Conservation (phyloP, 2,888 invertebrate species). For the Leucophenga maculata region DNA sequence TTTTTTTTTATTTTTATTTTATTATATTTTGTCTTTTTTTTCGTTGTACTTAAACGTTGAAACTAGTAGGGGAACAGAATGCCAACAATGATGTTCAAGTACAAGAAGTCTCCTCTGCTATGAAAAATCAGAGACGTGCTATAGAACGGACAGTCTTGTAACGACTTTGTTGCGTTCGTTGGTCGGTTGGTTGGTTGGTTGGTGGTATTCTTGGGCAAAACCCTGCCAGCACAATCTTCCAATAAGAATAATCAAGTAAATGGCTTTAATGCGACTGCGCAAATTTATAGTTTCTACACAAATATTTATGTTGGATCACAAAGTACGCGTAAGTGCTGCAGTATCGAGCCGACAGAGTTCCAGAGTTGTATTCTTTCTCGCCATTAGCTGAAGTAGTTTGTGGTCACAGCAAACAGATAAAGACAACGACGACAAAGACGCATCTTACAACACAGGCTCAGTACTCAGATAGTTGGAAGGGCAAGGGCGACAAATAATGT, state of each 20-base stretch:
- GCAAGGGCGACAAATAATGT: too few species aligned
- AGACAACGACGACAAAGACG: not conserved
- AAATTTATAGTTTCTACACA: conserved; percentile 33
- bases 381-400: not conserved
- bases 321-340: conserved; percentile 1
- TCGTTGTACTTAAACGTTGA: not conserved
- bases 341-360: too few species aligned
- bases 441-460: too few species aligned
- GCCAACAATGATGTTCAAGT: not conserved
- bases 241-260: conserved; percentile 14
- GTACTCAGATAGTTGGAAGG: too few species aligned
- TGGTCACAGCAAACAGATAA: not conserved
- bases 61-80: not conserved
- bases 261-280: conserved; percentile 22
- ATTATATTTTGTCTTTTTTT: too few species aligned
- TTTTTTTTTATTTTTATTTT: too few species aligned
- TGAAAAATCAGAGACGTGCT: not conserved
- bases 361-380: too few species aligned
- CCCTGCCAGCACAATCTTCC: not conserved
- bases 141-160: not conserved
- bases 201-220: too few species aligned
- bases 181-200: too few species aligned
- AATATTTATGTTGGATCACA: conserved; percentile 28
- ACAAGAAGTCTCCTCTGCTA: not conserved
- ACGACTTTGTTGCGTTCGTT: not conserved